Evolutionary conservation across 2,888 invertebrate species (phyloP).

Genomic region (Drymonia ruficornis): DNA sequence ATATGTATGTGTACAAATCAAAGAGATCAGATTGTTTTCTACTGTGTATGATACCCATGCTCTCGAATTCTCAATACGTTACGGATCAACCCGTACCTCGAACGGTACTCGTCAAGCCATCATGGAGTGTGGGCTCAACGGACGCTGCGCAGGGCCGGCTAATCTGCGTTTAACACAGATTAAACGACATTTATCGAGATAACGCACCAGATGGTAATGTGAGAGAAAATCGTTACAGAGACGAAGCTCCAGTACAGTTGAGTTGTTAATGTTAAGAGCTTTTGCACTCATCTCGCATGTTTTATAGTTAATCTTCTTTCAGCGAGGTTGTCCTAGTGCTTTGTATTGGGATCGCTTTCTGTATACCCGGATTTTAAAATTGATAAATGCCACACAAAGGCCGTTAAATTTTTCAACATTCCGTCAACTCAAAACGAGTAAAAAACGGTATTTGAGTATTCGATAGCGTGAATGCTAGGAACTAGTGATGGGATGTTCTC

Average conservation of each 20-base stretch:
- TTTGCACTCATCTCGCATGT: neutral
- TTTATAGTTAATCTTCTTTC: neutral
- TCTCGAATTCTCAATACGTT: neutral
- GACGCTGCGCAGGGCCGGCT: neutral
- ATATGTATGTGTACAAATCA: no score
- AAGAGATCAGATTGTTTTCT: no score
- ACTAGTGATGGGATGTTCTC: no score
- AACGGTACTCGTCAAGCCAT: neutral
- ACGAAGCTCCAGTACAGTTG: neutral
- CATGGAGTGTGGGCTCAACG: neutral
- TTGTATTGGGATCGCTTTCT: no score
- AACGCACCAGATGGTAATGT: neutral
- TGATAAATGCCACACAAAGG: no score
- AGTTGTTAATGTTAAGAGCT: neutral
- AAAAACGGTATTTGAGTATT: no score
- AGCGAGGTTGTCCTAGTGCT: no score
- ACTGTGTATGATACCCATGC: no score
- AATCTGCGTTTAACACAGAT: slow-evolving; percentile 1
- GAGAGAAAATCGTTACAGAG: neutral
- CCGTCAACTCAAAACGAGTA: no score
- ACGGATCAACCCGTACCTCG: neutral
- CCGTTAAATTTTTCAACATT: no score
- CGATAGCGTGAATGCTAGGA: no score
- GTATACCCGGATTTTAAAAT: no score
- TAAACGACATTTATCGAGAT: neutral